Percentiles rank a stretch among this genome's conserved stretches.
Evolutionary conservation across 2,113 vertebrate genomes (phyloP).

Genomic region (Trochalopteron elliotii): DNA sequence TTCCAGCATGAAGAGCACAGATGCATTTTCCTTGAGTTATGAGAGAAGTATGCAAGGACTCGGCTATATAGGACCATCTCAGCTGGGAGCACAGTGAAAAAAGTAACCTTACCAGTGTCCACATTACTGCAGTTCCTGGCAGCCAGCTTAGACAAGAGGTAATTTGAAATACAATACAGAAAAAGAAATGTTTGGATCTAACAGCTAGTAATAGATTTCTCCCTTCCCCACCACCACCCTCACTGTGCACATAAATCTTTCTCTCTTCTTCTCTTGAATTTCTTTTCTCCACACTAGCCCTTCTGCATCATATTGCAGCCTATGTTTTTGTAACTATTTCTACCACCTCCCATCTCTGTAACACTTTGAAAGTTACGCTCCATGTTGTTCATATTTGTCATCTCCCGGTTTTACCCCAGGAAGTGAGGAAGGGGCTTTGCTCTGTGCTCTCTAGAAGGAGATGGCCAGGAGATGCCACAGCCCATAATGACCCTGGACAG

Average conservation of each 20-base stretch:
- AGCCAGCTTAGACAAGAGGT: neutral
- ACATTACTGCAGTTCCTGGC: neutral
- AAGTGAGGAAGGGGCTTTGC: neutral
- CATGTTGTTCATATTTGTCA: fast-evolving
- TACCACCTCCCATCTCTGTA: neutral
- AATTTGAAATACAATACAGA: neutral
- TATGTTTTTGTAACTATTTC: neutral
- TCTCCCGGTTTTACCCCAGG: neutral
- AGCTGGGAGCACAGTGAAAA: neutral
- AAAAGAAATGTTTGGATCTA: neutral
- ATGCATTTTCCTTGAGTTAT: neutral
- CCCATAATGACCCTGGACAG: fast-evolving
- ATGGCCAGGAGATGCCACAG: neutral
- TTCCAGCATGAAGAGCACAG: neutral
- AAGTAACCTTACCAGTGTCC: neutral
- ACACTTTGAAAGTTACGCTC: neutral
- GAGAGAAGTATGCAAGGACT: neutral
- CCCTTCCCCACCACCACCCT: neutral
- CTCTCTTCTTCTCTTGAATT: neutral
- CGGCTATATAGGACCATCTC: neutral
- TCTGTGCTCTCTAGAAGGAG: neutral
- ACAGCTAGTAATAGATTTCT: neutral
- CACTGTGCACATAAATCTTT: neutral
- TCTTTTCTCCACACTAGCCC: neutral
- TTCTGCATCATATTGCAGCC: neutral